phyloP scores from a whole-genome alignment of 2,888 invertebrate genomes.

The Stegana nigrithorax region DNA sequence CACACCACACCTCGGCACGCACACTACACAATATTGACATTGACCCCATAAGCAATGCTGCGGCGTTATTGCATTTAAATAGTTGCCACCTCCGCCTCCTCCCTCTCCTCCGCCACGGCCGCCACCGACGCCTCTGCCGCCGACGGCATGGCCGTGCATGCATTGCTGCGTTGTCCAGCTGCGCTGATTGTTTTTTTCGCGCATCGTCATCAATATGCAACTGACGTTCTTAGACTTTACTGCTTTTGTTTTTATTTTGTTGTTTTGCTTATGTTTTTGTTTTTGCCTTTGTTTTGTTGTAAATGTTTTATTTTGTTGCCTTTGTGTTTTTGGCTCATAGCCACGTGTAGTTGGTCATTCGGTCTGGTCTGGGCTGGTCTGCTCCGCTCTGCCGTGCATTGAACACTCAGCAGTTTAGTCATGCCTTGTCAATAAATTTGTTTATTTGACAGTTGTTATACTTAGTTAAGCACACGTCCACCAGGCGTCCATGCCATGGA shows the following conservation, averaged over 20 bases:
- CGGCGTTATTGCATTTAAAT: too few relatives aligned
- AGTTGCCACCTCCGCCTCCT: too few relatives aligned
- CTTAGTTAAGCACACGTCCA: background rate
- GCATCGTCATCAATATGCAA: slow-evolving; percentile 50
- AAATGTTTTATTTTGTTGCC: too few relatives aligned
- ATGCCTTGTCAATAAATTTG: slow-evolving; percentile 48
- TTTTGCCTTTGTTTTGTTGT: slow-evolving; percentile 17
- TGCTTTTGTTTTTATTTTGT: too few relatives aligned
- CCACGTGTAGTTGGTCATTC: slow-evolving; percentile 32
- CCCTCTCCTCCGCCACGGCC: too few relatives aligned
- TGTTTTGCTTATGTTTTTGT: too few relatives aligned
- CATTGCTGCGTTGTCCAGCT: background rate
- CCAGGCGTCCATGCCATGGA: background rate
- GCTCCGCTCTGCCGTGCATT: slow-evolving; percentile 25
- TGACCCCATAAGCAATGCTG: slow-evolving; percentile 43
- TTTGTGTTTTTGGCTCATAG: slow-evolving; percentile 37
- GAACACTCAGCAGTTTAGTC: slow-evolving; percentile 41
- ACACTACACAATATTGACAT: slow-evolving; percentile 44
- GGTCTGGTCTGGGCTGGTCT: too few relatives aligned
- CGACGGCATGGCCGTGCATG: background rate
- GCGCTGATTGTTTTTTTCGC: slow-evolving; percentile 15
- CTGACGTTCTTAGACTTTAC: slow-evolving; percentile 43
- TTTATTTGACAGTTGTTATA: slow-evolving; percentile 29
- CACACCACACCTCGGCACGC: slow-evolving; percentile 18
- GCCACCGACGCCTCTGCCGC: too few relatives aligned